These are phyloP conservation scores for Pangasianodon hypophthalmus DNA, from an alignment of 2,113 vertebrate species.

Conservation along the genomic window DNA sequence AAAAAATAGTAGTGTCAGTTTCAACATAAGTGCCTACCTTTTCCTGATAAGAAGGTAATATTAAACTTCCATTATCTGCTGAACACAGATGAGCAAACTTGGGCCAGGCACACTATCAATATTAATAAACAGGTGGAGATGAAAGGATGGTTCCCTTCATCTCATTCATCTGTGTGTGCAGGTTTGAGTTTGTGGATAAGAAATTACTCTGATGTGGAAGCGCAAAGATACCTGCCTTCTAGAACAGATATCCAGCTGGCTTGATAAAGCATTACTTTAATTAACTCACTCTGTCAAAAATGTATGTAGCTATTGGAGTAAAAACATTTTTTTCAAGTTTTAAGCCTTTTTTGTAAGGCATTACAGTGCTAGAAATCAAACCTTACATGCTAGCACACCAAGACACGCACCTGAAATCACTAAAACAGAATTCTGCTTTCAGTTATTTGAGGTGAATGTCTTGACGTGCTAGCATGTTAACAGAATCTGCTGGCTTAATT, in stretches of 20 bases:
- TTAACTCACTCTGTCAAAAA: slow-evolving; percentile 14
- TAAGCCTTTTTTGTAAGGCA: not conserved
- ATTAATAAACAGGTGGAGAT: slow-evolving; percentile 25
- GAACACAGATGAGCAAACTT: slow-evolving; percentile 1
- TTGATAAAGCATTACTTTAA: slow-evolving; percentile 23
- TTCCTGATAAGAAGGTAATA: slow-evolving; percentile 21
- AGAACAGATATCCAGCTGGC: not conserved
- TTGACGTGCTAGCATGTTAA: slow-evolving; percentile 3
- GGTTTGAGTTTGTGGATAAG: not conserved
- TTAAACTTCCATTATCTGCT: slow-evolving; percentile 27
- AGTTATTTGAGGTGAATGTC: not conserved
- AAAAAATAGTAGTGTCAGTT: not conserved
- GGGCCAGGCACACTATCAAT: not conserved
- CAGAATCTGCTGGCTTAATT: slow-evolving; percentile 37
- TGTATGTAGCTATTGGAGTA: not conserved
- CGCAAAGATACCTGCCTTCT: not conserved
- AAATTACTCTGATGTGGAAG: not conserved
- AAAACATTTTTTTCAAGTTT: not conserved
- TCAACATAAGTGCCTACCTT: not conserved
- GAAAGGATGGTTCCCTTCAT: not conserved
- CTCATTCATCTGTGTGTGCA: not conserved
- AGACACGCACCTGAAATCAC: not conserved
- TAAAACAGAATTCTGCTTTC: not conserved
- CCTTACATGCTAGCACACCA: not conserved
- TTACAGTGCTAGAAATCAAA: not conserved